Evolutionary conservation across 2,113 vertebrate species (phyloP), one percentile per base, ranked within the genome.

Genomic region (Zapus hudsonius): DNA sequence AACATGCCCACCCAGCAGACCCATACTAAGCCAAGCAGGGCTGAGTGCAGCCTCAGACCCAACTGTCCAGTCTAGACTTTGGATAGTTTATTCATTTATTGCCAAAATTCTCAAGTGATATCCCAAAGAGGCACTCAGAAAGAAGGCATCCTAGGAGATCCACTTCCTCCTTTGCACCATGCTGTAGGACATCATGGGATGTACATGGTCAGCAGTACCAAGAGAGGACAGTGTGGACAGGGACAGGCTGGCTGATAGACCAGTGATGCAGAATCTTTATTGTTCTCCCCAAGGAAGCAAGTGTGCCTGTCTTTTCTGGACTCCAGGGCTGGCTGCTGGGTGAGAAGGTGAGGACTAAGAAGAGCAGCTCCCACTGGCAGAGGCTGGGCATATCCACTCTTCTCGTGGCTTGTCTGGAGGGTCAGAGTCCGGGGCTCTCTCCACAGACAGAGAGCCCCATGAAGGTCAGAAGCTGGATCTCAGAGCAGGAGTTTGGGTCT

Each of bases 361-460:
- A 12, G n/a, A 29, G 15, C 23, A 22, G 22, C 64, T 38, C 69
- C 23, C n/a, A 84, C 23, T 20, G 36, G 25, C 59, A 31, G 89
- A 0, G 7, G 70, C 27, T 19, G 4, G 2, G 44, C 0, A 1
- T 33, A 13, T 78, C 31, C 22, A 22, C 10, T 33, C 25, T 85
- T 66, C 57, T 42, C 0, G 0, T 15, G 17, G 25, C 40, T 1
- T 0, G 31, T 3, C 15, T 66, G 27, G 66, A 42, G 42, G 23
- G 44, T 97, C 96, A 96, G 89, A 96, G 82, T 5, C 96, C 89
- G 25, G 87, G 27, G 3, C 89, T 93, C 52, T 96, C 91, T 15
- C 96, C 96, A 40, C 96, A 97, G 73, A 96, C 66, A 67, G 94
- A 94, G 27, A 96, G 59, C 29, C 92, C 94, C 84, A 92, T 85